Percentiles rank a stretch among this genome's conserved stretches.
These are phyloP conservation scores for Actinia equina DNA, from an alignment of 64 coral and sea anemone genomes.

Conservation along the genomic window DNA sequence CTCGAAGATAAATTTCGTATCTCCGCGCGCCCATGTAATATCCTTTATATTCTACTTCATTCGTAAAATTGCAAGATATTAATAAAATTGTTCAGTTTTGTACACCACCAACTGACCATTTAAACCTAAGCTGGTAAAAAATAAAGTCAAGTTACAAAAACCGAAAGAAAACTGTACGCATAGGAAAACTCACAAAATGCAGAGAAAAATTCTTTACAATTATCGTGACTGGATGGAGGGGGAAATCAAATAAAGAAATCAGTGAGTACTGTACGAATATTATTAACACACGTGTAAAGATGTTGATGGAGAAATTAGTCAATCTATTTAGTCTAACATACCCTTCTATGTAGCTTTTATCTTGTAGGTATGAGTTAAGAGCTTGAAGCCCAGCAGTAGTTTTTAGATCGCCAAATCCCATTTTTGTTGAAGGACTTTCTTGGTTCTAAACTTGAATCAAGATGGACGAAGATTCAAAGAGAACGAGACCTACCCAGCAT, in stretches of 20 bases:
- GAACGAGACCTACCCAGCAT: background rate
- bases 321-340: constrained; percentile 4
- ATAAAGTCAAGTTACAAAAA: too few species aligned
- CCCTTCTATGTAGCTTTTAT: constrained; percentile 91
- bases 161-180: too few species aligned
- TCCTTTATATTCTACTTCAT: too few species aligned
- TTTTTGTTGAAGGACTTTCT: background rate
- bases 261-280: background rate
- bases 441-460: background rate
- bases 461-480: constrained; percentile 19
- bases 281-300: background rate
- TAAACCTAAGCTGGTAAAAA: too few species aligned
- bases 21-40: too few species aligned
- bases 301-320: background rate
- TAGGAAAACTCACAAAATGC: too few species aligned
- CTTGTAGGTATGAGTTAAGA: constrained; percentile 65
- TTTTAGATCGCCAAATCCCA: constrained; percentile 88
- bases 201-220: too few species aligned
- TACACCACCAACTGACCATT: too few species aligned
- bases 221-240: too few species aligned
- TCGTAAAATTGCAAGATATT: too few species aligned
- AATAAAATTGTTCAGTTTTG: too few species aligned
- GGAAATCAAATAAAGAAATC: background rate
- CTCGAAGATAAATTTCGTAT: too few species aligned
- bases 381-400: constrained; percentile 65